Evolutionary conservation across 2,888 invertebrate genomes (phyloP).

Genomic region (Gari tellinella): DNA sequence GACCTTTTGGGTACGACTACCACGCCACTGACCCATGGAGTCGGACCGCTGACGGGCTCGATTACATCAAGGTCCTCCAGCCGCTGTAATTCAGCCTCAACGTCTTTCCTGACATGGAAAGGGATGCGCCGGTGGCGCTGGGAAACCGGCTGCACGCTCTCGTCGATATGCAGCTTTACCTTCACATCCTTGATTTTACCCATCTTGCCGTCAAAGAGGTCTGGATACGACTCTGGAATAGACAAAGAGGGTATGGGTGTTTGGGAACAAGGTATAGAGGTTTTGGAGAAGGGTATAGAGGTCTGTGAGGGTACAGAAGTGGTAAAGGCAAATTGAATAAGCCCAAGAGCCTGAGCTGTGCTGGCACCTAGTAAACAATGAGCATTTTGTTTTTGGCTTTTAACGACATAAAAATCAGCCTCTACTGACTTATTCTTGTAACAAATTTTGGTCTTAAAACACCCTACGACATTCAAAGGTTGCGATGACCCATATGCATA

Average conservation of each 20-base stretch:
- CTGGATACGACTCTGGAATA: constrained; percentile 24
- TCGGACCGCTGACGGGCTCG: constrained; percentile 66
- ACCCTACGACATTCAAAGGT: constrained; percentile 22
- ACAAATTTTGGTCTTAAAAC: constrained; percentile 9
- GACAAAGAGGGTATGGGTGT: constrained; percentile 1
- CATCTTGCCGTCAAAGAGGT: constrained; percentile 48
- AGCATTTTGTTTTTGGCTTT: constrained; percentile 6
- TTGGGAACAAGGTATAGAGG: too few species aligned
- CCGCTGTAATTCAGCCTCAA: constrained; percentile 59
- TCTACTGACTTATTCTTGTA: constrained; percentile 11
- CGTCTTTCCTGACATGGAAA: too few species aligned
- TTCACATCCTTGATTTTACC: constrained; percentile 41
- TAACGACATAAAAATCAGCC: constrained; percentile 29
- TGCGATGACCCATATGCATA: constrained; percentile 27
- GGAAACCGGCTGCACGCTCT: constrained; percentile 32
- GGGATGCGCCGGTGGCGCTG: constrained; percentile 49
- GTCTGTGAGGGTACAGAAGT: too few species aligned
- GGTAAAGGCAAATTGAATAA: constrained; percentile 32
- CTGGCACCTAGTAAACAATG: constrained; percentile 19
- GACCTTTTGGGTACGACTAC: constrained; percentile 66
- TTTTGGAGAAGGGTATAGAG: too few species aligned
- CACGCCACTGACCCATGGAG: constrained; percentile 71
- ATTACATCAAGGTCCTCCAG: too few species aligned
- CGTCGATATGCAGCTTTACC: constrained; percentile 42
- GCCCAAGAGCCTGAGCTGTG: constrained; percentile 21